Conservation (phyloP, 2,888 invertebrate genomes). For the Eilema sororculum region DNA sequence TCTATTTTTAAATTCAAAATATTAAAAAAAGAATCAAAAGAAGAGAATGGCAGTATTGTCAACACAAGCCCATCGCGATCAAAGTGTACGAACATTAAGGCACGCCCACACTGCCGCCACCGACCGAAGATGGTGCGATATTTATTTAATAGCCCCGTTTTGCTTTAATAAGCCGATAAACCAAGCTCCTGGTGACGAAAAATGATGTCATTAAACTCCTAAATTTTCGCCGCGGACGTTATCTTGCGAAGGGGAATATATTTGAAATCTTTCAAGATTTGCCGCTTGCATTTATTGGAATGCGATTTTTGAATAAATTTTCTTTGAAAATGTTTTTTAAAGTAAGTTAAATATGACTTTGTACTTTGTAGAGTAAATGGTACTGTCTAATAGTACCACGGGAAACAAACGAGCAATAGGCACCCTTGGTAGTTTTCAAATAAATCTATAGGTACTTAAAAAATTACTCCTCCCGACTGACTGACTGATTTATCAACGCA, state of each 20-base stretch:
- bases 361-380: no score
- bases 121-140: slow-evolving; percentile 58
- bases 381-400: no score
- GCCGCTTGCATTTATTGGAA: slow-evolving; percentile 38
- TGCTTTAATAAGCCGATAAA: slow-evolving; percentile 76
- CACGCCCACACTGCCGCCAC: slow-evolving; percentile 27
- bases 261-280: slow-evolving; percentile 47
- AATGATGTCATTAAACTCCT: slow-evolving; percentile 74
- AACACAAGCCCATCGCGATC: slow-evolving; percentile 16
- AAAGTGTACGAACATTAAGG: slow-evolving; percentile 32
- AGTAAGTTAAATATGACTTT: no score
- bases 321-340: not conserved
- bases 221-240: slow-evolving; percentile 62
- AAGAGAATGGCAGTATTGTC: slow-evolving; percentile 4
- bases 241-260: slow-evolving; percentile 50
- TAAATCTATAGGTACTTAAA: no score
- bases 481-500: no score
- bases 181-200: slow-evolving; percentile 68
- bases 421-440: no score
- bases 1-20: slow-evolving; percentile 3
- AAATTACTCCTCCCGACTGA: no score
- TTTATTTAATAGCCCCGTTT: slow-evolving; percentile 69
- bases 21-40: not conserved
- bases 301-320: slow-evolving; percentile 25
- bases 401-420: no score